These are phyloP conservation scores for Euborellia annulipes DNA, from an alignment of 1,140 invertebrate genomes.

Conservation along the genomic window DNA sequence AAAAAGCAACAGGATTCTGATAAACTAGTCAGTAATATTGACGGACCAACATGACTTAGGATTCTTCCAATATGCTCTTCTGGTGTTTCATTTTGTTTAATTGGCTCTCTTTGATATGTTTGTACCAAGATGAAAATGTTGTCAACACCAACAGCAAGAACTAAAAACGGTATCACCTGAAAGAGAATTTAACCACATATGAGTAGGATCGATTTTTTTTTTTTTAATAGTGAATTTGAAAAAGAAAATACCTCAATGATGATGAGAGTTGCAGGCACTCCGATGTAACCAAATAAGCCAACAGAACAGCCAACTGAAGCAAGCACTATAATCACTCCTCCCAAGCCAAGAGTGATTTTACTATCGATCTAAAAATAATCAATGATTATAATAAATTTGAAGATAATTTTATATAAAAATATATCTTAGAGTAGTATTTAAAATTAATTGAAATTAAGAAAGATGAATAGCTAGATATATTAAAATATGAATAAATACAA, in stretches of 20 bases:
- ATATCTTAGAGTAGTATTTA: too few relatives aligned
- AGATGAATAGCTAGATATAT: too few relatives aligned
- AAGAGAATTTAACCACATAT: too few relatives aligned
- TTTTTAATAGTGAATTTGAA: too few relatives aligned
- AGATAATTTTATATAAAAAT: too few relatives aligned
- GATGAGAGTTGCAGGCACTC: conserved; percentile 87
- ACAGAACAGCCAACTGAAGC: conserved; percentile 81
- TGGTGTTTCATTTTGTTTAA: conserved; percentile 52
- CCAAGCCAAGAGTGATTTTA: conserved; percentile 82
- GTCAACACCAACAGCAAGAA: conserved; percentile 94
- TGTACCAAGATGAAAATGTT: conserved; percentile 98
- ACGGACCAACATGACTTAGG: conserved; percentile 83
- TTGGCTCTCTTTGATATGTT: conserved; percentile 54
- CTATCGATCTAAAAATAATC: conserved; percentile 70
- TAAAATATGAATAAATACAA: too few relatives aligned
- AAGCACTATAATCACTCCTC: conserved; percentile 83
- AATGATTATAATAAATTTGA: too few relatives aligned
- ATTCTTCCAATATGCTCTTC: conserved; percentile 78
- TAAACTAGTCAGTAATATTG: conserved; percentile 82
- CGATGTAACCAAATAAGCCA: conserved; percentile 80
- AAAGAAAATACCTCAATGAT: too few relatives aligned
- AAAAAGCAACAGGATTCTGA: conserved; percentile 96
- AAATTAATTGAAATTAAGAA: too few relatives aligned
- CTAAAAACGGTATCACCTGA: conserved; percentile 85
- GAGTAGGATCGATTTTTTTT: too few relatives aligned